These are phyloP conservation scores for Euphydryas editha DNA, from an alignment of 2,888 invertebrate species.

Conservation along the genomic window DNA sequence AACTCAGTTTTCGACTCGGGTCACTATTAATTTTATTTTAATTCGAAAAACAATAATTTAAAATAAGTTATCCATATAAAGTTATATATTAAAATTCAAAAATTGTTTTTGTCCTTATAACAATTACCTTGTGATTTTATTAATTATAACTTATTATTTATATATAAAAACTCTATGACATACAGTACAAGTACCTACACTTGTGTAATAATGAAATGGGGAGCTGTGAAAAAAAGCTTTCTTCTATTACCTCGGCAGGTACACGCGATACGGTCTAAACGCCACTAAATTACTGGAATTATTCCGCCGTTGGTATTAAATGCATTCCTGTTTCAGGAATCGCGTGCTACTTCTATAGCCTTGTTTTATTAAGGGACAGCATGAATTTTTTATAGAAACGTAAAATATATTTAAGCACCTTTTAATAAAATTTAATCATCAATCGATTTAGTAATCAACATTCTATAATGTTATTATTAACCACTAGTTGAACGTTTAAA, in stretches of 20 bases:
- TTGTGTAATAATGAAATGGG: conserved; percentile 19
- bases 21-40: too few relatives aligned
- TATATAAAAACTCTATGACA: neutral
- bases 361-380: conserved; percentile 45
- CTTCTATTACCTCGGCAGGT: conserved; percentile 41
- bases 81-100: too few relatives aligned
- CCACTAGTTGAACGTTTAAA: too few relatives aligned
- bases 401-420: neutral
- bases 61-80: too few relatives aligned
- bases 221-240: conserved; percentile 45
- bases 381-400: neutral
- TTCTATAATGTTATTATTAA: too few relatives aligned
- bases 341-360: conserved; percentile 61
- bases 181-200: neutral
- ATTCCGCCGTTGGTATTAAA: conserved; percentile 73
- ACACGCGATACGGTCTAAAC: conserved; percentile 70
- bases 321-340: conserved; percentile 73
- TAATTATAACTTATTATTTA: neutral
- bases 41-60: too few relatives aligned
- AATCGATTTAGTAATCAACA: too few relatives aligned
- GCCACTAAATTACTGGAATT: conserved; percentile 75
- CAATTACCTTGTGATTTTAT: neutral
- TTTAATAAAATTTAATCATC: neutral
- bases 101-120: neutral
- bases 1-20: neutral